Percentiles rank a stretch among this genome's conserved stretches.
These are phyloP conservation scores for Urosaurus nigricauda DNA, from an alignment of 2,797 vertebrate genomes.

Conservation along the genomic window DNA sequence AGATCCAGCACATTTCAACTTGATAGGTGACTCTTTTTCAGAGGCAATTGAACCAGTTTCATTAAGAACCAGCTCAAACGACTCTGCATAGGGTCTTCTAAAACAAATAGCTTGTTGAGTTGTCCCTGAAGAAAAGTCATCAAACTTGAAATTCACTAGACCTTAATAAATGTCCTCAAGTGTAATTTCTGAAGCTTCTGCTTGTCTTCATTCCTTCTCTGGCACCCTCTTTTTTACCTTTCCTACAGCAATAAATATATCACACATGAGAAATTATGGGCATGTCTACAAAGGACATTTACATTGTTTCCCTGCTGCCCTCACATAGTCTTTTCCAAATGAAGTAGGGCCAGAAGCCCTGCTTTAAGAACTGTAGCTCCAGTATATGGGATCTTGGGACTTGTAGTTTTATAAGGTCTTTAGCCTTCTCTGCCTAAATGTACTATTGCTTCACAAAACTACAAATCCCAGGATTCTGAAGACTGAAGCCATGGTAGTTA, in stretches of 20 bases:
- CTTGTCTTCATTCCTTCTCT: neutral
- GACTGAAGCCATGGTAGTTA: too few relatives aligned
- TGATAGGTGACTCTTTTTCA: constrained; percentile 20
- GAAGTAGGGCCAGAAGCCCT: too few relatives aligned
- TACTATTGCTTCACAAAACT: too few relatives aligned
- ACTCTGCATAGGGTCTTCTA: constrained; percentile 1
- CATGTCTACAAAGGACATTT: neutral
- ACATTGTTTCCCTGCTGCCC: too few relatives aligned
- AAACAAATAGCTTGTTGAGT: neutral
- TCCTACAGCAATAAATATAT: neutral
- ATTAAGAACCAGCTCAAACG: neutral
- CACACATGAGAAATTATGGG: neutral
- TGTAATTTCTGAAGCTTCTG: neutral
- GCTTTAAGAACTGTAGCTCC: too few relatives aligned
- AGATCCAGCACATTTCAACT: neutral
- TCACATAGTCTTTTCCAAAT: too few relatives aligned
- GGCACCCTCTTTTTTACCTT: neutral
- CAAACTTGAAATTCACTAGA: neutral
- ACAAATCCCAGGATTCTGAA: too few relatives aligned
- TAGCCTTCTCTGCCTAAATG: too few relatives aligned
- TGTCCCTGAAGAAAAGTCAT: neutral
- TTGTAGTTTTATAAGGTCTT: too few relatives aligned
- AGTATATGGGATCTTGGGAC: too few relatives aligned
- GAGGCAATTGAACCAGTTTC: constrained; percentile 1
- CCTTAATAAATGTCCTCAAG: neutral